Evolutionary conservation across 2,113 vertebrate genomes (phyloP), one percentile per base, ranked within the genome.

Genomic region (Trichechus manatus): DNA sequence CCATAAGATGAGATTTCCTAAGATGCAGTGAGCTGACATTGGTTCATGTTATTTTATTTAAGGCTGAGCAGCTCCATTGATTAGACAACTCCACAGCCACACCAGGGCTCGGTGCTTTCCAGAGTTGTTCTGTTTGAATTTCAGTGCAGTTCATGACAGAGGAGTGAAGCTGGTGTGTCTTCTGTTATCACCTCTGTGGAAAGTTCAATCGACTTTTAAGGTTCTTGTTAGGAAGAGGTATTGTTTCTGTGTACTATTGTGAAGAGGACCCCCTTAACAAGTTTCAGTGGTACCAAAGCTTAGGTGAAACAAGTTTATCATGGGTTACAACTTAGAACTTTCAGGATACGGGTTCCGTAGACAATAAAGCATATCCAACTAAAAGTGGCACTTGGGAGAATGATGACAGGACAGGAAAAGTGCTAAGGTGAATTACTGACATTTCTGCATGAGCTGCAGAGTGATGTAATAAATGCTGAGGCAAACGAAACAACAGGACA

Each of bases 331-430:
- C 5, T 68, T 36, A 3, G 6, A 91, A 95, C 66, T 96, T 95
- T 95, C 22, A 29, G 33, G 36, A 90, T 22, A 50, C 3, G 22
- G 5, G 39, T 80, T 66, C 89, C 93, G 47, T 66, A 61, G n/a
- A 82, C 68, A 88, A 84, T 78, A 23, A 96, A 53, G 9, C 96
- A 33, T 23, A 64, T 84, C 66, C 47, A 59, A 94, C 82, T 95
- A 77, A 93, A 89, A 96, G 44, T 95, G 93, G 94, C 97, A 95
- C 97, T 97, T 98, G 97, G 97, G 98, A 97, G 98, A 97, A 98
- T 47, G 44, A 90, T 81, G 72, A 87, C 87, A 93, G 96, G 42
- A 66, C 0, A 8, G 59, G 81, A 36, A 97, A 96, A 97, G 96
- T 1, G 31, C 79, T 39, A 90, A 96, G 68, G 97, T 94, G 94